phyloP scores from a whole-genome alignment of 2,888 invertebrate genomes.

The Acanthacorydalis orientalis region DNA sequence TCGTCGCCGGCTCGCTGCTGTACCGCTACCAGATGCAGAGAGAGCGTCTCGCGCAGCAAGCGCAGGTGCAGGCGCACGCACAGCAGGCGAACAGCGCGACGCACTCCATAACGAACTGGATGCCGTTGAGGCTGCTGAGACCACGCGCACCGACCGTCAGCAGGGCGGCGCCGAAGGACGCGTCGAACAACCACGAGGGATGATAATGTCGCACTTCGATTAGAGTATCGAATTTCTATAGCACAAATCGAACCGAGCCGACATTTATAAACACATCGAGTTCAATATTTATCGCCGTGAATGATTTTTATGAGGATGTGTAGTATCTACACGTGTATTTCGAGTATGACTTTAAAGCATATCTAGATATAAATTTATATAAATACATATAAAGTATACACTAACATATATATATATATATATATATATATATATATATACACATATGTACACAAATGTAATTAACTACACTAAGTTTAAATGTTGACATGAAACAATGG shows the following conservation, averaged over 20 bases:
- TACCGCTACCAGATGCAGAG: conserved; percentile 63
- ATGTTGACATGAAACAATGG: too few relatives aligned
- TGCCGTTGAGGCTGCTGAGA: conserved; percentile 48
- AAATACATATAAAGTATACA: too few relatives aligned
- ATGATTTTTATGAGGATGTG: too few relatives aligned
- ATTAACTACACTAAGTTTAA: too few relatives aligned
- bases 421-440: too few relatives aligned
- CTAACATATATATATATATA: too few relatives aligned
- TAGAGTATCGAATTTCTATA: not conserved
- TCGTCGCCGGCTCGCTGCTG: conserved; percentile 71
- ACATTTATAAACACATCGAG: too few relatives aligned
- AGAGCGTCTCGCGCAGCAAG: conserved; percentile 37
- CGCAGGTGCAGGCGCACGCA: conserved; percentile 27
- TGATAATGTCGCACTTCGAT: not conserved
- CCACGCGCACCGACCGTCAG: conserved; percentile 5
- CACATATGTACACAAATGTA: too few relatives aligned
- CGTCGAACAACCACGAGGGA: conserved; percentile 2
- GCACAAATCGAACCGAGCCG: not conserved
- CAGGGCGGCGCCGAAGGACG: conserved; percentile 9
- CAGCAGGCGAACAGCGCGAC: conserved; percentile 23
- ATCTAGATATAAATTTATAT: too few relatives aligned
- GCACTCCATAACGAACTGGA: conserved; percentile 56
- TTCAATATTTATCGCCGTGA: too few relatives aligned
- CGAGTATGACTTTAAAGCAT: too few relatives aligned
- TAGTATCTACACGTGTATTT: too few relatives aligned